phyloP scores from a whole-genome alignment of 2,888 invertebrate genomes.

The Sycophila texana region DNA sequence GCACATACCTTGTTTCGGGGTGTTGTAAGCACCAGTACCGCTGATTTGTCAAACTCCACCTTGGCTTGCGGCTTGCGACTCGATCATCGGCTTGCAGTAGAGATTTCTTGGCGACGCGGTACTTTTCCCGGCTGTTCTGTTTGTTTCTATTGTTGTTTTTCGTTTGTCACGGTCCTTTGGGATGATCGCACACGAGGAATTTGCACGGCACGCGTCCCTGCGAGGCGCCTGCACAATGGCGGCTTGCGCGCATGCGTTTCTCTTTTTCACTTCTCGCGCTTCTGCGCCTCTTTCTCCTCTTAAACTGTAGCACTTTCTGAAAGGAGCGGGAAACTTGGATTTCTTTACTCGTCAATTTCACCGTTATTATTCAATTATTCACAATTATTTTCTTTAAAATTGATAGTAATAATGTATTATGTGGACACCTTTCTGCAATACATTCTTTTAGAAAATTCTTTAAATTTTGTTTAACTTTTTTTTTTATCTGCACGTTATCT shows the following conservation, averaged over 20 bases:
- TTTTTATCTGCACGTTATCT: no score
- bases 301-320: background rate
- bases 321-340: no score
- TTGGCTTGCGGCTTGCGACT: background rate
- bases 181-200: background rate
- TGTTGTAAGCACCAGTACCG: slow-evolving; percentile 21
- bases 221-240: background rate
- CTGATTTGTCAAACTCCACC: slow-evolving; percentile 10
- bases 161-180: background rate
- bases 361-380: no score
- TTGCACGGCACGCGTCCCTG: background rate
- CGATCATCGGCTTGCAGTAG: background rate
- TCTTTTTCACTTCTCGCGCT: background rate
- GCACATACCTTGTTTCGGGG: slow-evolving; percentile 28
- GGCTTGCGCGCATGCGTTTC: slow-evolving; percentile 28
- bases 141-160: slow-evolving; percentile 14
- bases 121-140: no score
- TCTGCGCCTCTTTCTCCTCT: background rate
- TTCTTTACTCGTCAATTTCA: no score
- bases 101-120: no score
- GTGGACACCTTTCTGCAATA: no score
- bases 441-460: no score
- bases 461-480: no score
- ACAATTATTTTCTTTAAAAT: no score
- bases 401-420: no score